Evolutionary conservation across 2,888 invertebrate genomes (phyloP).

Genomic region (Drosophila yooni): DNA sequence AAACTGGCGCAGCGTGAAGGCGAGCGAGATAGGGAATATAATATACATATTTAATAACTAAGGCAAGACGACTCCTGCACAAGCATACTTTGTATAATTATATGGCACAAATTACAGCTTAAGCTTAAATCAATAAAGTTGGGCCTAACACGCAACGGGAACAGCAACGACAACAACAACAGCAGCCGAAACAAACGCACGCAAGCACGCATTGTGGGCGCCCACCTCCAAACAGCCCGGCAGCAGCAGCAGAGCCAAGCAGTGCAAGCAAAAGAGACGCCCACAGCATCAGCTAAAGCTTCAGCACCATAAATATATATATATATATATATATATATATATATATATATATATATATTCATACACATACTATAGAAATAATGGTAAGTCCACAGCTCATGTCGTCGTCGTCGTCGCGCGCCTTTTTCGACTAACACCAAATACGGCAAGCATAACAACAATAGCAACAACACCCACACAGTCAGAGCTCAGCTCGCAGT

Average conservation of each 20-base stretch:
- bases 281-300: conserved; percentile 29
- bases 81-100: neutral
- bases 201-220: conserved; percentile 35
- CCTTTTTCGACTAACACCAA: conserved; percentile 69
- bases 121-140: conserved; percentile 47
- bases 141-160: conserved; percentile 50
- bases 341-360: conserved; percentile 10
- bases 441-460: conserved; percentile 46
- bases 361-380: conserved; percentile 20
- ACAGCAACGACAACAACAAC: conserved; percentile 8
- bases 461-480: conserved; percentile 52
- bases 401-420: conserved; percentile 47
- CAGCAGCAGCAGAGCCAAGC: conserved; percentile 11
- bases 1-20: conserved; percentile 52
- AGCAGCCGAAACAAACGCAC: conserved; percentile 39
- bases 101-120: conserved; percentile 11
- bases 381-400: conserved; percentile 63
- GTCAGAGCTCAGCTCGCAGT: conserved; percentile 12
- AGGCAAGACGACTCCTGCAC: conserved; percentile 21
- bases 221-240: conserved; percentile 28
- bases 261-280: conserved; percentile 19
- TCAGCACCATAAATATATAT: conserved; percentile 24
- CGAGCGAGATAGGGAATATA: conserved; percentile 44
- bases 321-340: conserved; percentile 7
- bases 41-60: conserved; percentile 25